Base-by-base conservation (phyloP, 2,888 invertebrate genomes). In the Maniola hyperantus region DNA sequence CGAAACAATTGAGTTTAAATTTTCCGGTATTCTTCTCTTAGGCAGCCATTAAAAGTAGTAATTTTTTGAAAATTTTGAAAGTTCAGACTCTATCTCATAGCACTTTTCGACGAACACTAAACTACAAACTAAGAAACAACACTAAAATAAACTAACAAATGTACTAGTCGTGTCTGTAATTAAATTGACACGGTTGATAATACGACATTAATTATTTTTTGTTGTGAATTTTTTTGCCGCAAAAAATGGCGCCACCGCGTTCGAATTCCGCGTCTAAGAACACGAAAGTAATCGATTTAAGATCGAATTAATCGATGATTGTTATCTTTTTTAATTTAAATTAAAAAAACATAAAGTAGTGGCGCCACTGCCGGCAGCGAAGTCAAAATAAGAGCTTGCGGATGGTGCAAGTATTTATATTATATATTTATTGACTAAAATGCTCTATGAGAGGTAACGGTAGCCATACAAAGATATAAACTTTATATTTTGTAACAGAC, bases 401-500 rank as follows among this genome's bases (percentile, higher is more conserved):
- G 53, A 53, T 54, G 34, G 39, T 42, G 34, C 60, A 48, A 72
- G 70, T 76, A 70, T 79, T 76, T 82, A 77, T 78, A 76, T 70
- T 26, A 26, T 11, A 69, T 70, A 72, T 72, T 79, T 74, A 76
- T 75, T 77, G 77, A 76, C 77, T 75, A 76, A 26, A 76, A 73
- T 75, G 70, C 73, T 74, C 75, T 77, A 78, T 75, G 74, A 73
- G 69, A 70, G 67, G 72, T 82, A 84, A 84, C 85, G 83, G 85
- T 81, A 72, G 71, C 69, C 71, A 66, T 42, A 20, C 57, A 18
- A 13, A 18, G 57, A 57, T 57, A n/a, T 39, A 0, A 42, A 55
- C 42, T 6, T 0, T 42, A 42, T 20, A 18, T 20, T 42, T 42
- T 1, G 18, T 13, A 11, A 42, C 11, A 57, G 57, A 39, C 20